These are phyloP conservation scores for Drosophila nr. perissopoda DNA, from an alignment of 2,888 invertebrate genomes.

Conservation along the genomic window DNA sequence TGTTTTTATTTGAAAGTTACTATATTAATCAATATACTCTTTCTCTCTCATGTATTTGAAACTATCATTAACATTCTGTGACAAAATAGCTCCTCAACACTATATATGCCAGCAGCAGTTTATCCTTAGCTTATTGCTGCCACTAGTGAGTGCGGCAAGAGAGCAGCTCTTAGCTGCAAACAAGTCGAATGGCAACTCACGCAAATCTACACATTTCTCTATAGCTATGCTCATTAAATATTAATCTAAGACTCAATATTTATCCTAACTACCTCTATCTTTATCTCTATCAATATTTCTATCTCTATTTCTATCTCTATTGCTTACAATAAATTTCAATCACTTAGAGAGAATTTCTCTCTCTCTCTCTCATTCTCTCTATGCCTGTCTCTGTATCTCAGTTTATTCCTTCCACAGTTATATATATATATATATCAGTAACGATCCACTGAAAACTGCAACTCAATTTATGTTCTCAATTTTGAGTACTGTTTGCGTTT, in stretches of 20 bases:
- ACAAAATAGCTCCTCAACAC: neutral
- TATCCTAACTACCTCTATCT: neutral
- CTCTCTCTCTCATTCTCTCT: neutral
- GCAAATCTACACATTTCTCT: too few species aligned
- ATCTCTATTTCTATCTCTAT: neutral
- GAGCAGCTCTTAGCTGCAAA: too few species aligned
- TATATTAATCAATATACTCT: neutral
- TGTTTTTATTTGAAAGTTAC: neutral
- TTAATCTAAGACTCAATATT: neutral
- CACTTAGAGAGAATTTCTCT: neutral
- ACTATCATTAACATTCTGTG: neutral
- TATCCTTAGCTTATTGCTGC: neutral
- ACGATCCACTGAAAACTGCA: neutral
- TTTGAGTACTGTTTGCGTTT: conserved; percentile 13
- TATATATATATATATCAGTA: neutral
- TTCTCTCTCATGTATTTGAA: neutral
- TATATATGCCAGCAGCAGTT: neutral
- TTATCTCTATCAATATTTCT: too few species aligned
- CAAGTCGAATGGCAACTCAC: too few species aligned
- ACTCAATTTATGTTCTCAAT: conserved; percentile 7
- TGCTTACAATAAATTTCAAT: neutral
- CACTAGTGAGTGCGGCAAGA: too few species aligned
- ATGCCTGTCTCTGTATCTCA: neutral
- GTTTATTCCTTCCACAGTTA: neutral
- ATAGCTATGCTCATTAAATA: neutral